Conservation (phyloP, 2,888 invertebrate species). For the Strigamia crassipes region DNA sequence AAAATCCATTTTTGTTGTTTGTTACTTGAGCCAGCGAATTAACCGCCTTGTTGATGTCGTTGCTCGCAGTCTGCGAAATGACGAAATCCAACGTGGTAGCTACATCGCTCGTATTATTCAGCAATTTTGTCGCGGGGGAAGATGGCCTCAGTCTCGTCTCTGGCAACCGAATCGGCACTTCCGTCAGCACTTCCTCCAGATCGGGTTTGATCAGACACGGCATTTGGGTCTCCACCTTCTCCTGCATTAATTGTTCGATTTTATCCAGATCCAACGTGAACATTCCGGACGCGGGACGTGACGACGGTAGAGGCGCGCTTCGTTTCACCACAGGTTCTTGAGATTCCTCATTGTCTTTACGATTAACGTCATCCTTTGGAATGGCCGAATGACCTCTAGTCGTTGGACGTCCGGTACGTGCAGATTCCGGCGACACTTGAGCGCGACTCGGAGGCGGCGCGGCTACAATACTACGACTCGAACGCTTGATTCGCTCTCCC, state of each 20-base stretch:
- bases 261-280: constrained; percentile 71
- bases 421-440: constrained; percentile 59
- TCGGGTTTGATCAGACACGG: constrained; percentile 55
- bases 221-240: constrained; percentile 50
- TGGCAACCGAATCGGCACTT: constrained; percentile 55
- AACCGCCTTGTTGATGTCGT: constrained; percentile 67
- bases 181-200: constrained; percentile 55
- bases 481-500: constrained; percentile 94
- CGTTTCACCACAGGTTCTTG: not conserved
- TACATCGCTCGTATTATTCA: constrained; percentile 56
- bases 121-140: constrained; percentile 54
- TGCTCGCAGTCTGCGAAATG: constrained; percentile 68
- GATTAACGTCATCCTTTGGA: constrained; percentile 8
- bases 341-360: not conserved
- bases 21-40: constrained; percentile 67
- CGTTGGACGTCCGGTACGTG: constrained; percentile 57
- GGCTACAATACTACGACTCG: constrained; percentile 66
- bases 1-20: not conserved
- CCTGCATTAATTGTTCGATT: constrained; percentile 48
- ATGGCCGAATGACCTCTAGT: not conserved
- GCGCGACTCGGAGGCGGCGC: constrained; percentile 60
- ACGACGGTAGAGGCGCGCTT: not conserved
- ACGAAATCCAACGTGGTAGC: constrained; percentile 62
- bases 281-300: constrained; percentile 68
- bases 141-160: constrained; percentile 53